Evolutionary conservation across 1,140 invertebrate species (phyloP).

Genomic region (Drosophila fuyamai): DNA sequence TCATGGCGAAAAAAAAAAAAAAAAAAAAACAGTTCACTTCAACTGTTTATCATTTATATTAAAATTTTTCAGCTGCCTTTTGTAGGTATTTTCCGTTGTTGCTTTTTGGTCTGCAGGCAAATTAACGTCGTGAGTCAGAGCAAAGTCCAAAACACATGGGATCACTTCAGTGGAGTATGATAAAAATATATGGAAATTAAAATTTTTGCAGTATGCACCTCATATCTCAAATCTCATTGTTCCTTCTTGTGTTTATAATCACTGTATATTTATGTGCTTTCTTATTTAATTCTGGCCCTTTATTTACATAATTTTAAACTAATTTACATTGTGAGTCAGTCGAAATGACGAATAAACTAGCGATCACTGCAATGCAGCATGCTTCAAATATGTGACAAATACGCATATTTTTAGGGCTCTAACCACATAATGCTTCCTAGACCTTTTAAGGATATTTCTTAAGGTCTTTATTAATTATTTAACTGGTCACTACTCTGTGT

Average conservation of each 20-base stretch:
- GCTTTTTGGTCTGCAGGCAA: conserved; percentile 15
- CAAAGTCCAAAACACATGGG: conserved; percentile 35
- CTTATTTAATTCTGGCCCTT: neutral
- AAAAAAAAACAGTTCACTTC: conserved; percentile 38
- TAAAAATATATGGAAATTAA: neutral
- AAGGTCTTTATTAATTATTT: no score
- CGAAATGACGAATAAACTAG: neutral
- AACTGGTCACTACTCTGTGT: no score
- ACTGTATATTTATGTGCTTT: neutral
- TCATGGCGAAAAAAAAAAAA: conserved; percentile 5
- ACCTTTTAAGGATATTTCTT: neutral
- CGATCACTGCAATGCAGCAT: neutral
- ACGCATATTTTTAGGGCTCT: neutral
- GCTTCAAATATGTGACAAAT: neutral
- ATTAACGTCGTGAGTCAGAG: conserved; percentile 30
- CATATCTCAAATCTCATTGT: neutral
- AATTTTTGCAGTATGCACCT: neutral
- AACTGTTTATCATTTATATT: conserved; percentile 65
- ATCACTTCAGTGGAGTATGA: conserved; percentile 8
- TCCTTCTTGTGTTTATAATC: neutral
- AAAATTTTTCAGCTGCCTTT: conserved; percentile 37
- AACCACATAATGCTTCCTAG: neutral
- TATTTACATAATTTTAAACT: neutral
- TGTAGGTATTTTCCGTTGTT: conserved; percentile 18
- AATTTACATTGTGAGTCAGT: conserved; percentile 1